Conservation (phyloP, 2,888 invertebrate genomes). For the Lapara coniferarum region DNA sequence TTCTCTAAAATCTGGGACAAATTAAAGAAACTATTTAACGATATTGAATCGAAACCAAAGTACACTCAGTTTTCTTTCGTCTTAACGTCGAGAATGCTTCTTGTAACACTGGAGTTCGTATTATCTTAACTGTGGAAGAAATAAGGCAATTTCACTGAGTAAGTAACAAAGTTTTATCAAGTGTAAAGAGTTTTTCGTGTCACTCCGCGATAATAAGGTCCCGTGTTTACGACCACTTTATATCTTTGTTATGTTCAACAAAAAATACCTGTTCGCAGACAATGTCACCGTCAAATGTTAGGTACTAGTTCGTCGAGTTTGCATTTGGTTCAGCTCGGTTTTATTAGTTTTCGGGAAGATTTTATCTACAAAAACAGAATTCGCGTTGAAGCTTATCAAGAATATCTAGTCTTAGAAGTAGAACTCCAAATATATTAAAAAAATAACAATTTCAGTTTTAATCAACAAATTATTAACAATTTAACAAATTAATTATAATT, state of each 20-base stretch:
- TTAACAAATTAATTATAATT: no score
- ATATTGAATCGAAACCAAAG: no score
- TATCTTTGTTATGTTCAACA: constrained; percentile 32
- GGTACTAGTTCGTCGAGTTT: constrained; percentile 13
- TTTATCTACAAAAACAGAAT: background rate
- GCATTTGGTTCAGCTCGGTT: background rate
- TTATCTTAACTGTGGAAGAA: background rate
- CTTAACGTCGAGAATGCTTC: background rate
- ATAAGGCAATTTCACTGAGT: constrained; percentile 19
- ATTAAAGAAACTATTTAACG: no score
- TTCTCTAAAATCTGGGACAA: no score
- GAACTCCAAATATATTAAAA: no score
- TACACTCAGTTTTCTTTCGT: background rate
- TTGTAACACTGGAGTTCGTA: background rate
- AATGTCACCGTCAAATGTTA: constrained; percentile 8
- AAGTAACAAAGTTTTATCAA: constrained; percentile 61
- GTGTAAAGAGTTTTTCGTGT: constrained; percentile 57
- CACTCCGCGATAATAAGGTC: constrained; percentile 54
- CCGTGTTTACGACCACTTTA: constrained; percentile 52
- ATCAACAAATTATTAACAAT: no score
- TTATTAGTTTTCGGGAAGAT: constrained; percentile 11
- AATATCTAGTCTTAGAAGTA: no score
- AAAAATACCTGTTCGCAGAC: constrained; percentile 26
- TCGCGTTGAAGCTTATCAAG: background rate
- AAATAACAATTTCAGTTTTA: no score